Evolutionary conservation across 2,888 invertebrate species (phyloP).

Genomic region (Didymodactylos carnosus): DNA sequence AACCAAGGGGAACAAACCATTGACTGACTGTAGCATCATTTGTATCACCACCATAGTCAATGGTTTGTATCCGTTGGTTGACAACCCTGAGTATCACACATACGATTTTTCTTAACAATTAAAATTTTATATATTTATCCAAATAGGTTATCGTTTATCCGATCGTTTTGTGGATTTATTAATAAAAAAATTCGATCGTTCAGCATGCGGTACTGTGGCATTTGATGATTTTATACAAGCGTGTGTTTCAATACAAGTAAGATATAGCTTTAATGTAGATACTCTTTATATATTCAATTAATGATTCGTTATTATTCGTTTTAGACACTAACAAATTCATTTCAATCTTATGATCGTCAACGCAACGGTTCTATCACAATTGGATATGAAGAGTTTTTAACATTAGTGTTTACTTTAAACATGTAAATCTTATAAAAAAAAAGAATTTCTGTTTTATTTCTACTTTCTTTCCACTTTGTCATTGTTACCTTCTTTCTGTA

Average conservation of each 20-base stretch:
- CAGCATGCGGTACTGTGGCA: constrained; percentile 63
- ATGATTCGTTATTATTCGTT: constrained; percentile 25
- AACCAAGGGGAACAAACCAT: no score
- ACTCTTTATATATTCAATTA: constrained; percentile 21
- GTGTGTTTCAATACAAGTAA: constrained; percentile 73
- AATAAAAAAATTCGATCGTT: constrained; percentile 76
- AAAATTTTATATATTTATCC: no score
- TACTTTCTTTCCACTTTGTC: background rate
- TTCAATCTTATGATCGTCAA: constrained; percentile 68
- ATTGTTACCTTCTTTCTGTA: no score
- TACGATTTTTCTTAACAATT: no score
- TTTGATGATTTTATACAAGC: constrained; percentile 98
- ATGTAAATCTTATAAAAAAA: constrained; percentile 4
- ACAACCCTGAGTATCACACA: no score
- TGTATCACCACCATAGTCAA: no score
- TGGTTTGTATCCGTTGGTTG: no score
- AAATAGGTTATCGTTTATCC: constrained; percentile 46
- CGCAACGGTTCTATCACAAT: constrained; percentile 83
- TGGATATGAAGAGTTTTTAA: constrained; percentile 80
- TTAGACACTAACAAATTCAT: constrained; percentile 68
- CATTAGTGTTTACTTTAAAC: constrained; percentile 49
- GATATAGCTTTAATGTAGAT: no score
- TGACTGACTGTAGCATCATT: no score
- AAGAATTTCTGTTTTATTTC: background rate
- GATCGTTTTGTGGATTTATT: constrained; percentile 59